Percentiles rank a stretch among this genome's conserved stretches.
Evolutionary conservation across 1,140 invertebrate species (phyloP).

Genomic region (Apis laboriosa): DNA sequence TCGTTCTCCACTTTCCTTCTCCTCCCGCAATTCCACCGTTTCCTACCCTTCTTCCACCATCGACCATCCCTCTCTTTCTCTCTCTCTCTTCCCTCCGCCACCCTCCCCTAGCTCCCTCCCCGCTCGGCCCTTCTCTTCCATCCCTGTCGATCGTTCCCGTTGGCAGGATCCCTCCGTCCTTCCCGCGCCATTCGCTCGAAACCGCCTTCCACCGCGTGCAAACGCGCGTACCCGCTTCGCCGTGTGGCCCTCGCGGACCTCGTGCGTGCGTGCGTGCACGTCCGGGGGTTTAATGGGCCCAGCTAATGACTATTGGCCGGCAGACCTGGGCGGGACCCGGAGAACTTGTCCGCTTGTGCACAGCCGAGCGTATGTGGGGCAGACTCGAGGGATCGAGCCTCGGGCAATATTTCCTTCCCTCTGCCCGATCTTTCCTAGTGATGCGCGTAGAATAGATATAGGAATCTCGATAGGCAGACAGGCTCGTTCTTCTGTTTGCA

Average conservation of each 20-base stretch:
- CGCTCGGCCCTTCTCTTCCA: constrained; percentile 19
- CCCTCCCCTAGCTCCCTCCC: neutral
- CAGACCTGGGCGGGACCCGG: constrained; percentile 79
- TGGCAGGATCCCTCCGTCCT: constrained; percentile 22
- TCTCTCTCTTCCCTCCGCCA: neutral
- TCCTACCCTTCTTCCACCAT: constrained; percentile 24
- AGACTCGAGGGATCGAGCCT: constrained; percentile 24
- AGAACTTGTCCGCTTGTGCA: constrained; percentile 51
- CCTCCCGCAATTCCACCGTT: constrained; percentile 8
- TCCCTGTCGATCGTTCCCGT: constrained; percentile 33
- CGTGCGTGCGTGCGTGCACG: constrained; percentile 71
- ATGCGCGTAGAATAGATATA: constrained; percentile 9
- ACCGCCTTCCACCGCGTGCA: constrained; percentile 47
- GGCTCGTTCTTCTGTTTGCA: no score
- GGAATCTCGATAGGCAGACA: neutral
- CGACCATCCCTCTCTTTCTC: neutral
- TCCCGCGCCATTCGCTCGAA: constrained; percentile 28
- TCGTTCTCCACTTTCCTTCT: constrained; percentile 9
- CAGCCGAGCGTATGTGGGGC: constrained; percentile 39
- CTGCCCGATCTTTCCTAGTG: constrained; percentile 17
- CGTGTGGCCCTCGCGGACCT: constrained; percentile 51
- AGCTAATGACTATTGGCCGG: constrained; percentile 81
- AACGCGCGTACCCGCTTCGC: constrained; percentile 48
- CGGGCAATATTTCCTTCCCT: constrained; percentile 22
- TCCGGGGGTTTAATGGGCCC: constrained; percentile 79